Percentiles rank a stretch among this genome's conserved stretches.
These are phyloP conservation scores for Cardinalis cardinalis DNA, from an alignment of 2,113 vertebrate genomes.

Conservation along the genomic window DNA sequence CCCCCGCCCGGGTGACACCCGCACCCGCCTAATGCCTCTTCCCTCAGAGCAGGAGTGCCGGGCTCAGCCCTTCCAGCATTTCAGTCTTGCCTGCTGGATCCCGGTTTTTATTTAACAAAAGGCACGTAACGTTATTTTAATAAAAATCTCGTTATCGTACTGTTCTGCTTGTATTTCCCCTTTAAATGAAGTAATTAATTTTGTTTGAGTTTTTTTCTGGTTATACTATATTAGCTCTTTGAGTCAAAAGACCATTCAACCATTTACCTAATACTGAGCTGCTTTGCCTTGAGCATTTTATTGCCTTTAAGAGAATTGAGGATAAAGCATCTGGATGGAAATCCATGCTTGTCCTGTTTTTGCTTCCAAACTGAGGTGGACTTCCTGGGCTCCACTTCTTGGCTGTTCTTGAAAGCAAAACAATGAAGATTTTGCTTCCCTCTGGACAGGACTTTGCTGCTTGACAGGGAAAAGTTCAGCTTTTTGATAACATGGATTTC, in stretches of 20 bases:
- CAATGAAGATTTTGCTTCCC: not conserved
- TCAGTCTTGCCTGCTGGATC: not conserved
- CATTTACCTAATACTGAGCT: not conserved
- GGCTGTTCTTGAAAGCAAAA: not conserved
- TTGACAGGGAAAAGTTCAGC: not conserved
- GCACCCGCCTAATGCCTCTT: accelerated
- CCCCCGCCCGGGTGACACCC: accelerated
- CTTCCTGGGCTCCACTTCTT: not conserved
- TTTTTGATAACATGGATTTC: not conserved
- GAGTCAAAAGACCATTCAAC: not conserved
- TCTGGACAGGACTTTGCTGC: not conserved
- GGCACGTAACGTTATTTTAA: accelerated
- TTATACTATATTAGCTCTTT: not conserved
- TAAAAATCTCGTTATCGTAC: not conserved
- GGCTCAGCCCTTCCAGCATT: not conserved
- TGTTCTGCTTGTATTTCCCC: not conserved
- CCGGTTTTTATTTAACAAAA: not conserved
- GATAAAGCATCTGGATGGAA: not conserved
- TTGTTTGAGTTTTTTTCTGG: not conserved
- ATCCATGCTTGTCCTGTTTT: accelerated
- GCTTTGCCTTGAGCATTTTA: not conserved
- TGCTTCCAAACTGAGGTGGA: not conserved
- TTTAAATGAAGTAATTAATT: not conserved
- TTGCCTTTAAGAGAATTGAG: not conserved
- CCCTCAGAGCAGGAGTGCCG: accelerated